phyloP scores from a whole-genome alignment of 1,140 invertebrate genomes.

The Drosophila varians region DNA sequence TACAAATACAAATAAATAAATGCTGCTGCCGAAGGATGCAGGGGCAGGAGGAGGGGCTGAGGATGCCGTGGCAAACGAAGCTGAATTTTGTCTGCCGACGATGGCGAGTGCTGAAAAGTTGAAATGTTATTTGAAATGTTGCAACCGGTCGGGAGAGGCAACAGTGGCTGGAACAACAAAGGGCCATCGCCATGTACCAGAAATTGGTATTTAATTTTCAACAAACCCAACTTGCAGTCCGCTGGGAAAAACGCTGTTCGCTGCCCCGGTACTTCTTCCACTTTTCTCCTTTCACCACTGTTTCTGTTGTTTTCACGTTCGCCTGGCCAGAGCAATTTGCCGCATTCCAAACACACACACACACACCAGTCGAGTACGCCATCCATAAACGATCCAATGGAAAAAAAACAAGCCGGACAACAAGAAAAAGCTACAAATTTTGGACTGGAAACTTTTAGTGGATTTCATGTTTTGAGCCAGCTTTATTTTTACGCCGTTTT shows the following conservation, averaged over 20 bases:
- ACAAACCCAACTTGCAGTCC: slow-evolving; percentile 76
- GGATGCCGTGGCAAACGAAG: slow-evolving; percentile 31
- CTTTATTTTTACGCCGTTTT: slow-evolving; percentile 19
- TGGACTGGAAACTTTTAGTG: slow-evolving; percentile 22
- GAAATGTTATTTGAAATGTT: slow-evolving; percentile 82
- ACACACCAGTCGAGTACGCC: slow-evolving; percentile 25
- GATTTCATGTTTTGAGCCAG: slow-evolving; percentile 22
- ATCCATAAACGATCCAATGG: slow-evolving; percentile 34
- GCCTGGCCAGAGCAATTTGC: slow-evolving; percentile 59
- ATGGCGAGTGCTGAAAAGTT: slow-evolving; percentile 73
- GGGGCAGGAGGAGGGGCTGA: too few relatives aligned
- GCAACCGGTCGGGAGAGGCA: slow-evolving; percentile 54
- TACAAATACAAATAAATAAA: slow-evolving; percentile 82
- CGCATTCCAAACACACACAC: slow-evolving; percentile 59
- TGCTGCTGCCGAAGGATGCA: slow-evolving; percentile 41
- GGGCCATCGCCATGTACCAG: slow-evolving; percentile 57
- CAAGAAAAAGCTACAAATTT: slow-evolving; percentile 21
- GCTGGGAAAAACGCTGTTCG: slow-evolving; percentile 49
- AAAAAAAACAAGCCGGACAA: slow-evolving; percentile 21
- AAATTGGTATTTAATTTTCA: slow-evolving; percentile 82
- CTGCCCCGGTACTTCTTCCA: background rate
- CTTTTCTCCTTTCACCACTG: background rate
- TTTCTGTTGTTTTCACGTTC: slow-evolving; percentile 32
- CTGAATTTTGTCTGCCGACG: slow-evolving; percentile 60
- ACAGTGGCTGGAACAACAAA: slow-evolving; percentile 34